These are phyloP conservation scores for Podarcis muralis DNA, from an alignment of 2,113 vertebrate species.

Conservation along the genomic window DNA sequence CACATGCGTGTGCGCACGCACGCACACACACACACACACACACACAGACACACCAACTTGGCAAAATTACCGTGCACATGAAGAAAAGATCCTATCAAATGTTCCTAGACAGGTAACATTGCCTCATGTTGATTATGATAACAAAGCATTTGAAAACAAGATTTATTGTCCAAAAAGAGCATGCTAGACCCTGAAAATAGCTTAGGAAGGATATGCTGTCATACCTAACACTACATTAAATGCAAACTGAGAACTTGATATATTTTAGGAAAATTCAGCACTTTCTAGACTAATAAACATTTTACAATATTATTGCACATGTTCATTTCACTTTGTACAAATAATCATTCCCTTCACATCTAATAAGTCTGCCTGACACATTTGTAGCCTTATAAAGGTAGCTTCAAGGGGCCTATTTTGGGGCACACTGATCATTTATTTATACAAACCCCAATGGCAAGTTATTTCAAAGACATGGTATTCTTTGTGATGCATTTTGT, in stretches of 20 bases:
- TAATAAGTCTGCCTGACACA: constrained; percentile 88
- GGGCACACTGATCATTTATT: constrained; percentile 82
- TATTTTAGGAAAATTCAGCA: constrained; percentile 89
- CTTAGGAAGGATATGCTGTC: constrained; percentile 87
- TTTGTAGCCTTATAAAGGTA: constrained; percentile 85
- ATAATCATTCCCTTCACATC: constrained; percentile 88
- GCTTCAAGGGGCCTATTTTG: constrained; percentile 80
- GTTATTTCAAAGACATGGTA: constrained; percentile 68
- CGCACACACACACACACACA: accelerated
- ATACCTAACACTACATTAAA: constrained; percentile 89
- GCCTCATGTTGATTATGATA: constrained; percentile 61
- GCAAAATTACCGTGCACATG: not conserved
- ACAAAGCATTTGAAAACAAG: constrained; percentile 70
- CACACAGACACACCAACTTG: not conserved
- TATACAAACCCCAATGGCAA: constrained; percentile 75
- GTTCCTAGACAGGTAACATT: constrained; percentile 61
- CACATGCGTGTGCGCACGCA: not conserved
- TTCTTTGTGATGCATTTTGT: constrained; percentile 72
- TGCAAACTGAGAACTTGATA: constrained; percentile 87
- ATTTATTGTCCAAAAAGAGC: constrained; percentile 78
- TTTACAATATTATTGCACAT: constrained; percentile 89
- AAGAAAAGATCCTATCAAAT: not conserved
- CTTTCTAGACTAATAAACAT: constrained; percentile 89
- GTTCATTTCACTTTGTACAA: constrained; percentile 87
- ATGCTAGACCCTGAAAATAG: constrained; percentile 82